Evolutionary conservation across 1,140 invertebrate genomes (phyloP).

Genomic region (Artemia franciscana): DNA sequence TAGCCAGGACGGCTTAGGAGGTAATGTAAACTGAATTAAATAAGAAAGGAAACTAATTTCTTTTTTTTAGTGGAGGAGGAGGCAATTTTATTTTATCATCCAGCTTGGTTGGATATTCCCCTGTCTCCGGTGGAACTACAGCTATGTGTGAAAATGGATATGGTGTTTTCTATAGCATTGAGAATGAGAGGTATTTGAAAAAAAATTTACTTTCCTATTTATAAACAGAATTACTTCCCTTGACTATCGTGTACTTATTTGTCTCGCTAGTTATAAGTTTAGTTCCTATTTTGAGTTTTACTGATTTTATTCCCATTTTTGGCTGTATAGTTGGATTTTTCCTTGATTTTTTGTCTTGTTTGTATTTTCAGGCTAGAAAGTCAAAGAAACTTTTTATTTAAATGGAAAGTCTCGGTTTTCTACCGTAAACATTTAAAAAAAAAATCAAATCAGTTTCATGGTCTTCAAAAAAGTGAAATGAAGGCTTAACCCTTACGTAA

Average conservation of each 20-base stretch:
- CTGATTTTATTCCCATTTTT: background rate
- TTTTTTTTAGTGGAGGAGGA: slow-evolving; percentile 28
- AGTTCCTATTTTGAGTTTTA: background rate
- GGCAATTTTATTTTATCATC: slow-evolving; percentile 36
- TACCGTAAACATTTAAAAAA: no score
- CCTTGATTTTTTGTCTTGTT: background rate
- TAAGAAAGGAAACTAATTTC: slow-evolving; percentile 1
- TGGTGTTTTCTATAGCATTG: slow-evolving; percentile 32
- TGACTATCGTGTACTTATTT: background rate
- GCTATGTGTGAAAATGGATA: slow-evolving; percentile 36
- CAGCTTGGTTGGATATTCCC: slow-evolving; percentile 32
- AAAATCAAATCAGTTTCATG: no score
- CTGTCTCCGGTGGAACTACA: slow-evolving; percentile 29
- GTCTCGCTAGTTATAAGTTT: background rate
- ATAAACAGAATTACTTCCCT: no score
- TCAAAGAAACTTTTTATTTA: no score
- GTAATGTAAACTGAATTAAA: no score
- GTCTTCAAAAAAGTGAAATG: no score
- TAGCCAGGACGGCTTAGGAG: no score
- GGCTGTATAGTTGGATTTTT: background rate
- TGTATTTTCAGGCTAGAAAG: no score
- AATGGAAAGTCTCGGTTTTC: no score
- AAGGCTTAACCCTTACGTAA: no score
- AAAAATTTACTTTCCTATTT: background rate
- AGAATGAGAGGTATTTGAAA: slow-evolving; percentile 20